These are phyloP conservation scores for Crotalus horridus DNA, from an alignment of 2,113 vertebrate genomes.

Conservation along the genomic window DNA sequence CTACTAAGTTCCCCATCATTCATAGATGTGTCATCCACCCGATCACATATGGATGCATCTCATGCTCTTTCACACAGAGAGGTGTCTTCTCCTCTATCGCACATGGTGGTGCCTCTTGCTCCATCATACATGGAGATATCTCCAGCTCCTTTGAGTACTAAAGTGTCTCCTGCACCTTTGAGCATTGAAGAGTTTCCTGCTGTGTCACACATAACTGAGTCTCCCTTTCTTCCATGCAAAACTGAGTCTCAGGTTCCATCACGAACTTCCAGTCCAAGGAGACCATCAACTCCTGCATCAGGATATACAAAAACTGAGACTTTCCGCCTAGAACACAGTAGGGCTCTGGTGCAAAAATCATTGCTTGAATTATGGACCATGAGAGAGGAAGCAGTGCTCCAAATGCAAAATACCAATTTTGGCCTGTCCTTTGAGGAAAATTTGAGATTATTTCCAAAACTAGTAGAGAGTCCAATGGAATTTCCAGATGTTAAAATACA, in stretches of 20 bases:
- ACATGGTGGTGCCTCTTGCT: not conserved
- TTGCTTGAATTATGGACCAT: conserved; percentile 1
- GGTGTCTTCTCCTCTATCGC: not conserved
- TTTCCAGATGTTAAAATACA: not conserved
- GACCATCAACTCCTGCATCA: not conserved
- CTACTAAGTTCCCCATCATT: not conserved
- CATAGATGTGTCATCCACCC: not conserved
- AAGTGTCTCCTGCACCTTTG: not conserved
- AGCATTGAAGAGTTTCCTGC: not conserved
- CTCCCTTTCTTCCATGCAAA: not conserved
- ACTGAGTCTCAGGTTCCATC: not conserved
- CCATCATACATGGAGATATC: not conserved
- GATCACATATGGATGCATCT: not conserved
- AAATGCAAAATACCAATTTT: not conserved
- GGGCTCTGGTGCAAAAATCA: not conserved
- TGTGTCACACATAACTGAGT: not conserved
- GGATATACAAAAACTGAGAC: not conserved
- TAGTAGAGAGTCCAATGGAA: not conserved
- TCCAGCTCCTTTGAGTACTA: not conserved
- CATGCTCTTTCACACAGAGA: not conserved
- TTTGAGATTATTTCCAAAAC: not conserved
- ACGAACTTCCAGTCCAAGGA: conserved; percentile 1
- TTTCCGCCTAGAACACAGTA: not conserved
- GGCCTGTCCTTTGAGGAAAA: not conserved
- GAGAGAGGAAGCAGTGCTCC: not conserved